phyloP scores from a whole-genome alignment of 2,113 vertebrate species.

The Daphoenositta chrysoptera region DNA sequence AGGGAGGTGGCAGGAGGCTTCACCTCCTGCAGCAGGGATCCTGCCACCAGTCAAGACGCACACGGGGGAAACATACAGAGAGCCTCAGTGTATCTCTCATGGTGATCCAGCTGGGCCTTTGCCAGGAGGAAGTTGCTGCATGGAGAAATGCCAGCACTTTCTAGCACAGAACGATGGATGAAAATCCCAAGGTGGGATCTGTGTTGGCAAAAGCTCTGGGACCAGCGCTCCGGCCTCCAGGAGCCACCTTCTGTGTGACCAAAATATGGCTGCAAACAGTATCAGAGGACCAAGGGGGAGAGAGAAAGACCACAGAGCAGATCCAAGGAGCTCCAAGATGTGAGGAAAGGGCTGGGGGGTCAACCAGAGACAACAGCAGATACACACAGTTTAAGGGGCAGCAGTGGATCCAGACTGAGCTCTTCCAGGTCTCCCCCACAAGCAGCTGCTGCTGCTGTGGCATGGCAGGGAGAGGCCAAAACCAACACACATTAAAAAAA shows the following conservation, averaged over 20 bases:
- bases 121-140: not conserved
- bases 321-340: not conserved
- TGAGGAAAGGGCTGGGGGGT: not conserved
- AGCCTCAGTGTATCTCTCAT: not conserved
- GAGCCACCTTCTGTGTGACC: not conserved
- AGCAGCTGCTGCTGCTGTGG: not conserved
- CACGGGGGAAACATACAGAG: not conserved
- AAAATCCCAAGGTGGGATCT: not conserved
- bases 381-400: accelerated
- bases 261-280: accelerated
- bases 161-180: not conserved
- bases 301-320: not conserved
- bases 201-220: not conserved
- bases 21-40: not conserved
- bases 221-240: not conserved
- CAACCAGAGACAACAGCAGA: not conserved
- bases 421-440: not conserved
- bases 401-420: accelerated
- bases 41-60: not conserved
- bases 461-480: not conserved
- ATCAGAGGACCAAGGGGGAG: not conserved
- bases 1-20: not conserved
- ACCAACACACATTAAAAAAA: too few relatives aligned
- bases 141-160: not conserved
- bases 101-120: not conserved